Evolutionary conservation across 2,113 vertebrate species (phyloP).

Genomic region (Perca fluviatilis): DNA sequence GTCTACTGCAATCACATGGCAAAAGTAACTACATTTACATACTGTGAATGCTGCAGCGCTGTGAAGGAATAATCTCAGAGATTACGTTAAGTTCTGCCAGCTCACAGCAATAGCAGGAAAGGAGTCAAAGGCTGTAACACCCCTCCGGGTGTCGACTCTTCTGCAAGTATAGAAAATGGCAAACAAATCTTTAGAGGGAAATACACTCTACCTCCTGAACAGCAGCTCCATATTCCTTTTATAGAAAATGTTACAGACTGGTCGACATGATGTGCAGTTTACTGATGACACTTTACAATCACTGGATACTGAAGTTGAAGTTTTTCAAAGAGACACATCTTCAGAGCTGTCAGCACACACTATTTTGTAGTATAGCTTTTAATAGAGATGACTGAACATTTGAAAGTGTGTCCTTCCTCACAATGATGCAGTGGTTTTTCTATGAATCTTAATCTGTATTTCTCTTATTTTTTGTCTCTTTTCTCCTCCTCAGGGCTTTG

Average conservation of each 20-base stretch:
- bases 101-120: too few species aligned
- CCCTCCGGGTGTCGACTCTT: not conserved
- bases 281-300: not conserved
- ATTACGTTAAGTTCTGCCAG: too few species aligned
- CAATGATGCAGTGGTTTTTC: not conserved
- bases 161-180: not conserved
- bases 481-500: conserved; percentile 89
- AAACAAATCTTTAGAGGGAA: not conserved
- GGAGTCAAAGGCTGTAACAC: too few species aligned
- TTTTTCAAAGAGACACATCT: not conserved
- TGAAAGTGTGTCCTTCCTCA: not conserved
- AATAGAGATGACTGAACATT: not conserved
- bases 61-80: too few species aligned
- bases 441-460: not conserved
- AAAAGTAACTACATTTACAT: too few species aligned
- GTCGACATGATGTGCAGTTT: not conserved
- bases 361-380: not conserved
- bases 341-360: not conserved
- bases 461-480: not conserved
- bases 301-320: not conserved
- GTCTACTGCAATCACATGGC: too few species aligned
- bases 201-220: not conserved
- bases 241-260: not conserved
- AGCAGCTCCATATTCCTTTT: not conserved
- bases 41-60: too few species aligned